Evolutionary conservation across 2,888 invertebrate genomes (phyloP).

Genomic region (Nebria brevicollis): DNA sequence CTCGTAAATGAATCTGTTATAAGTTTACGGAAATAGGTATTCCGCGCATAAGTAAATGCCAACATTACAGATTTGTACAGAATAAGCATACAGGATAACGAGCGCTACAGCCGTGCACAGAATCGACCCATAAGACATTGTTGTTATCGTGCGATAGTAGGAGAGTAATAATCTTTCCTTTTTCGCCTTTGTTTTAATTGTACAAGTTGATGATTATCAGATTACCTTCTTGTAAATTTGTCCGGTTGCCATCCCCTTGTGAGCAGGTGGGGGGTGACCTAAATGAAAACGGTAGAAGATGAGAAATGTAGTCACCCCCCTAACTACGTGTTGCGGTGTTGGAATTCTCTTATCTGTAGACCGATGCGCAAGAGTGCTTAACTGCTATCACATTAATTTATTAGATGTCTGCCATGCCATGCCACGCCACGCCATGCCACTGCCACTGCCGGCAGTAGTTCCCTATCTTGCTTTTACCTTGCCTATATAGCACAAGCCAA

Average conservation of each 20-base stretch:
- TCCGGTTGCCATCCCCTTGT: not conserved
- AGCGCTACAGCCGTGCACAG: no score
- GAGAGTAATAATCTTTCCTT: not conserved
- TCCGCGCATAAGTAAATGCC: no score
- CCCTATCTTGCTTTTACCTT: not conserved
- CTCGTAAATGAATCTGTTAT: no score
- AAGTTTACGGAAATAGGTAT: no score
- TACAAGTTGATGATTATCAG: constrained; percentile 13
- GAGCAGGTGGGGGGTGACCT: not conserved
- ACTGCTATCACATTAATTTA: constrained; percentile 21
- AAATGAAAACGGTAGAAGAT: not conserved
- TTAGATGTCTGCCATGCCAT: constrained; percentile 11
- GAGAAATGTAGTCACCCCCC: not conserved
- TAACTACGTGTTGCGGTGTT: constrained; percentile 21
- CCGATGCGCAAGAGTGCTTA: constrained; percentile 20
- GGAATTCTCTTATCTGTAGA: constrained; percentile 13
- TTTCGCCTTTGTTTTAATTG: constrained; percentile 4
- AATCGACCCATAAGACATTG: no score
- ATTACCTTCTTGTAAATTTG: constrained; percentile 17
- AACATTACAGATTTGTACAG: no score
- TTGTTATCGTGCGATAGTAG: not conserved
- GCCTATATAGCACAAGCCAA: not conserved
- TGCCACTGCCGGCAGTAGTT: not conserved
- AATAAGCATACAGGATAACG: no score
- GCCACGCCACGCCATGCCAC: not conserved